A percentile compares a stretch with the other conserved stretches of the same genome.
Evolutionary conservation across 2,888 invertebrate species (phyloP).

Genomic region (Lochmaea capreae): DNA sequence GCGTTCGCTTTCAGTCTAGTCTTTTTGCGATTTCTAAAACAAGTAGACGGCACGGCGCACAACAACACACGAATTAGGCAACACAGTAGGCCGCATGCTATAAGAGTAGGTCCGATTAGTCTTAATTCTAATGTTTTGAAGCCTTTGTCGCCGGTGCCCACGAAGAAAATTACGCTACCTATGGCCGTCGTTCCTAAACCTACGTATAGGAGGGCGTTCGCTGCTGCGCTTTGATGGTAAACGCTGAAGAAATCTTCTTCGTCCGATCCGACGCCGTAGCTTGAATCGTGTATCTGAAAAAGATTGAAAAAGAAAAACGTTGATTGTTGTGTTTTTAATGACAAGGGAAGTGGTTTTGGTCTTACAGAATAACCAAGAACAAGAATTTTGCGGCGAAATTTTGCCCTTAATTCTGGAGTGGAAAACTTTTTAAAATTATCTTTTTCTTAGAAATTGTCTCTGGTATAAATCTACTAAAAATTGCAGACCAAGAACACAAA

Average conservation of each 20-base stretch:
- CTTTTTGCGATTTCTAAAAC: conserved; percentile 74
- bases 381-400: too few relatives aligned
- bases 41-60: conserved; percentile 85
- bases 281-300: conserved; percentile 85
- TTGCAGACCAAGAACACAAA: too few relatives aligned
- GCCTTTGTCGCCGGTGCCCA: conserved; percentile 89
- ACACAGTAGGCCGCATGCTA: conserved; percentile 81
- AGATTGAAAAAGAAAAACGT: not conserved
- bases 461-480: too few relatives aligned
- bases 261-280: conserved; percentile 75
- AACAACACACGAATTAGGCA: conserved; percentile 85
- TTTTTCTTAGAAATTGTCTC: too few relatives aligned
- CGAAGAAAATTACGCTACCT: conserved; percentile 89
- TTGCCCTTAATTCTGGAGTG: too few relatives aligned
- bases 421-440: too few relatives aligned
- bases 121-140: conserved; percentile 88
- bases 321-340: not conserved
- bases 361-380: too few relatives aligned
- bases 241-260: conserved; percentile 78
- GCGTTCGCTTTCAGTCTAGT: conserved; percentile 67
- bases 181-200: conserved; percentile 86
- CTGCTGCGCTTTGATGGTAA: conserved; percentile 81
- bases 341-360: too few relatives aligned
- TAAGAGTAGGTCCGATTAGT: conserved; percentile 82
- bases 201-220: conserved; percentile 85